Evolutionary conservation across 1,140 invertebrate genomes (phyloP).

Genomic region (Nebria ingens): DNA sequence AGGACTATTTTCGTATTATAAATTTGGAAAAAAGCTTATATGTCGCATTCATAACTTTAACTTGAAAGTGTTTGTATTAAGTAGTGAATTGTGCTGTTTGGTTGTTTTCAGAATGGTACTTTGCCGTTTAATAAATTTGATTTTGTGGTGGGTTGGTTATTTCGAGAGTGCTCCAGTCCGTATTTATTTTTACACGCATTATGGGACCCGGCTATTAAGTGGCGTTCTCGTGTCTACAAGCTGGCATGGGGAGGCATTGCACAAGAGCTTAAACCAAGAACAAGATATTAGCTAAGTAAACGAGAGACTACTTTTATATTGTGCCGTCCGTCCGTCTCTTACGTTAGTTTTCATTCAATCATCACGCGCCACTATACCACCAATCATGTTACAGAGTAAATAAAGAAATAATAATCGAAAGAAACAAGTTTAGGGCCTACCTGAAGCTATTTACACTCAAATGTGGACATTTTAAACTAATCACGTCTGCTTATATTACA

Average conservation of each 20-base stretch:
- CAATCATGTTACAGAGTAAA: no score
- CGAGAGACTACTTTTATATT: neutral
- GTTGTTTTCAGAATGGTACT: conserved; percentile 67
- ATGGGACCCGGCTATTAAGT: conserved; percentile 77
- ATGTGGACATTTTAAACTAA: no score
- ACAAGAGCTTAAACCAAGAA: conserved; percentile 67
- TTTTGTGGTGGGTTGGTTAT: conserved; percentile 92
- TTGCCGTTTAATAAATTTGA: conserved; percentile 94
- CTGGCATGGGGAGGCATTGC: conserved; percentile 89
- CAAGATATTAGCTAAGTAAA: conserved; percentile 38
- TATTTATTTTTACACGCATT: conserved; percentile 78
- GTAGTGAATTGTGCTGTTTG: conserved; percentile 13
- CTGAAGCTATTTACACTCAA: no score
- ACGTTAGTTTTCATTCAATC: neutral
- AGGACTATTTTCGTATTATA: no score
- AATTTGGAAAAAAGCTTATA: no score
- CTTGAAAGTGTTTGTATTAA: no score
- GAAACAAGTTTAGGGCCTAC: no score
- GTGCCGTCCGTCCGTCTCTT: neutral
- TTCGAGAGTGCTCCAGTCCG: conserved; percentile 82
- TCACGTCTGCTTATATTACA: no score
- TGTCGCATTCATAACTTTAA: no score
- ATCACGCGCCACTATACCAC: no score
- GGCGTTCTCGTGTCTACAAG: conserved; percentile 81
- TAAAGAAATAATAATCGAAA: no score